A percentile compares a stretch with the other conserved stretches of the same genome.
Conservation (phyloP, 2,797 vertebrate genomes). For the Mormyrus proboscirostris region DNA sequence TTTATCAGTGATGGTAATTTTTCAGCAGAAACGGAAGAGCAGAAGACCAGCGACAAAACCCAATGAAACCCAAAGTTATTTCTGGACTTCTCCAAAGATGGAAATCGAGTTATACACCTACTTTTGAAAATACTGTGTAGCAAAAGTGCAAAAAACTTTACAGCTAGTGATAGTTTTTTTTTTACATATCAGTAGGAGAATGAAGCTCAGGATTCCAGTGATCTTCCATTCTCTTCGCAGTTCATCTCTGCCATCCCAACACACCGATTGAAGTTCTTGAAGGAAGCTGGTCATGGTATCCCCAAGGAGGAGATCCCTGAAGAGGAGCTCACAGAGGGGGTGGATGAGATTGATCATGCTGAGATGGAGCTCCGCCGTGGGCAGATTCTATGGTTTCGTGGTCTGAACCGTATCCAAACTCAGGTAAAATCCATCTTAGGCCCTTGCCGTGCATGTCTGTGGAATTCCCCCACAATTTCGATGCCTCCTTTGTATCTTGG, state of each 20-base stretch:
- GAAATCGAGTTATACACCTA: background rate
- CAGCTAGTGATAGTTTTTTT: background rate
- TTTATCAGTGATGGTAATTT: background rate
- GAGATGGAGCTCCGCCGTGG: slow-evolving; percentile 93
- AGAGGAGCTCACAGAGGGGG: slow-evolving; percentile 73
- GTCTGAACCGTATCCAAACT: slow-evolving; percentile 98
- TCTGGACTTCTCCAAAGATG: background rate
- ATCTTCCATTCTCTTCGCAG: slow-evolving; percentile 49
- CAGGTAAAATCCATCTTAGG: slow-evolving; percentile 67
- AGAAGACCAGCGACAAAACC: background rate
- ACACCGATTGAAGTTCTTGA: slow-evolving; percentile 88
- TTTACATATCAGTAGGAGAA: background rate
- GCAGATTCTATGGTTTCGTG: slow-evolving; percentile 97
- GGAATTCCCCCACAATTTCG: background rate
- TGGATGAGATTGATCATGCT: slow-evolving; percentile 89
- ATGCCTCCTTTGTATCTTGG: background rate
- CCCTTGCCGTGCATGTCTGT: background rate
- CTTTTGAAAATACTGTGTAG: background rate
- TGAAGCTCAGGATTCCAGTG: background rate
- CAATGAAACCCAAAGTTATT: background rate
- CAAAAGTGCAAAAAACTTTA: background rate
- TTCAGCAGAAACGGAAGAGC: background rate
- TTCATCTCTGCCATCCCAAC: slow-evolving; percentile 83
- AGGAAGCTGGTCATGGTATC: slow-evolving; percentile 86
- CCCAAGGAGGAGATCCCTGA: slow-evolving; percentile 81